phyloP scores from a whole-genome alignment of 2,797 vertebrate genomes.

The Eurystomus glaucurus region DNA sequence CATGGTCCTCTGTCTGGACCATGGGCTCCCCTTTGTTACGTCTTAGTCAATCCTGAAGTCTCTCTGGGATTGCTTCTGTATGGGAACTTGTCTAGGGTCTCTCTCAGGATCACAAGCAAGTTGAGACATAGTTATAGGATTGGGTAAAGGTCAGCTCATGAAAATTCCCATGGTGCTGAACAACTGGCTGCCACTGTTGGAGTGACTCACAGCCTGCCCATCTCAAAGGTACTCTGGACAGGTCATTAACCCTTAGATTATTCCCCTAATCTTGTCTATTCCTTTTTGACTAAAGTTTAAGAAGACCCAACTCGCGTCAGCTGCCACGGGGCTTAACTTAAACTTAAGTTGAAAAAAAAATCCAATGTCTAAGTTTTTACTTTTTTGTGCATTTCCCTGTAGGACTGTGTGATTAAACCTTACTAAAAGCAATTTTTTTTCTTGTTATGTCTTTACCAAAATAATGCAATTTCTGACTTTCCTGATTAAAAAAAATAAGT shows the following conservation, averaged over 20 bases:
- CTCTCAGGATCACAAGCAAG: not conserved
- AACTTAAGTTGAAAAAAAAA: not conserved
- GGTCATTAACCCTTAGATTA: not conserved
- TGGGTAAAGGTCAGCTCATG: not conserved
- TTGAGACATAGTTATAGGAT: not conserved
- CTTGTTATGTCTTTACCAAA: not conserved
- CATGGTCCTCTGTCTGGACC: not conserved
- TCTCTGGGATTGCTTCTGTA: not conserved
- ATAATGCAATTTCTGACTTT: not conserved
- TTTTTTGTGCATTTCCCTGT: not conserved
- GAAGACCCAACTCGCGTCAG: rapidly evolving
- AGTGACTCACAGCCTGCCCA: not conserved
- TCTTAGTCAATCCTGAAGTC: not conserved
- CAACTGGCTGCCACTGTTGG: rapidly evolving
- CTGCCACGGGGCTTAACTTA: not conserved
- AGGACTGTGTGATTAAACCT: not conserved
- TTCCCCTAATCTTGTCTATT: not conserved
- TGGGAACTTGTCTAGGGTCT: not conserved
- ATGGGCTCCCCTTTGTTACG: not conserved
- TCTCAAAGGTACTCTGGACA: not conserved
- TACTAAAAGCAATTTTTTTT: not conserved
- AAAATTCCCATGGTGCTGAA: not conserved
- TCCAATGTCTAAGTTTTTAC: not conserved
- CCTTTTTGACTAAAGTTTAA: not conserved
- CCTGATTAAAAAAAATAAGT: not conserved